phyloP scores from a whole-genome alignment of 2,888 invertebrate genomes.

The Drepanosiphum platanoidis region DNA sequence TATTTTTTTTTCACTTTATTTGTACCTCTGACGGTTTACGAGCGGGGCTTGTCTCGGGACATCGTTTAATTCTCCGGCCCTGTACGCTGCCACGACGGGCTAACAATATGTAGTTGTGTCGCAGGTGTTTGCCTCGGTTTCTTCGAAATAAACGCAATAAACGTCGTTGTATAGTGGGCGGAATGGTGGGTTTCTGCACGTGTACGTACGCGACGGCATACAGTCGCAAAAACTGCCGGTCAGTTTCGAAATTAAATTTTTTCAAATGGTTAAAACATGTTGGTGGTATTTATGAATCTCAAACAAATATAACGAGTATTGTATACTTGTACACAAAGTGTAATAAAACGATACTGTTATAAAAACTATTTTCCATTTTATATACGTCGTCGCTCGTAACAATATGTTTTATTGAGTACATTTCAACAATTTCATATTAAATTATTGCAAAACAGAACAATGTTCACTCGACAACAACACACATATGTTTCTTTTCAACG shows the following conservation, averaged over 20 bases:
- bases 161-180: not conserved
- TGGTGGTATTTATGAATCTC: not conserved
- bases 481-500: too few species aligned
- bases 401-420: not conserved
- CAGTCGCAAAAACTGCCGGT: too few species aligned
- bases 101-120: not conserved
- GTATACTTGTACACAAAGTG: not conserved
- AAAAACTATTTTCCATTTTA: not conserved
- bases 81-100: not conserved
- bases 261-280: constrained; percentile 4
- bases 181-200: constrained; percentile 23
- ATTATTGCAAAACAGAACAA: not conserved
- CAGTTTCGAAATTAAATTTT: constrained; percentile 29
- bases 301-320: not conserved
- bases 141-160: constrained; percentile 23
- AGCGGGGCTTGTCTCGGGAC: not conserved
- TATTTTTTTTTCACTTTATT: not conserved
- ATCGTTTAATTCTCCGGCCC: not conserved
- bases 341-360: not conserved
- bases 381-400: too few species aligned
- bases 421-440: too few species aligned
- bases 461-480: too few species aligned
- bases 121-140: constrained; percentile 6
- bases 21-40: not conserved
- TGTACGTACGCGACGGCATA: not conserved